These are phyloP conservation scores for Drosophila subsilvestris DNA, from an alignment of 2,888 invertebrate species.

Conservation along the genomic window DNA sequence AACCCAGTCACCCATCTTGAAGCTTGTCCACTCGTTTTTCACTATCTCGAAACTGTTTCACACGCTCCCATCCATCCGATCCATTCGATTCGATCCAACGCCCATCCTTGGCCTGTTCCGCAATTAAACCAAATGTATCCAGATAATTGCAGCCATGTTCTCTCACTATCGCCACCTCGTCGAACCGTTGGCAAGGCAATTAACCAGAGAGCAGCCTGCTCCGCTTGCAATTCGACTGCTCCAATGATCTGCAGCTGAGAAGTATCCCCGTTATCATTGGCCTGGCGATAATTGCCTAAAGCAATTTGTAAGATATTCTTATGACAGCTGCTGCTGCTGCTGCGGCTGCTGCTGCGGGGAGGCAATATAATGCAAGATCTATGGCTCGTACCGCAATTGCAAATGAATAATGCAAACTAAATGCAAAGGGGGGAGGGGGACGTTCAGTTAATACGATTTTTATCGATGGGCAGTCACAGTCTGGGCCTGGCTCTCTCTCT, in stretches of 20 bases:
- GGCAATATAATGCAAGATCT: slow-evolving; percentile 69
- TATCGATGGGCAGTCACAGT: slow-evolving; percentile 35
- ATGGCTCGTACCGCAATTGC: slow-evolving; percentile 59
- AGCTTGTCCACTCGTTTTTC: slow-evolving; percentile 5
- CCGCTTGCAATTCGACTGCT: slow-evolving; percentile 25
- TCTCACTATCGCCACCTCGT: slow-evolving; percentile 41
- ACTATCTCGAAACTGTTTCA: slow-evolving; percentile 20
- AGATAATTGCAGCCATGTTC: slow-evolving; percentile 57
- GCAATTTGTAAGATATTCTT: slow-evolving; percentile 68
- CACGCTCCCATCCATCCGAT: slow-evolving; percentile 21
- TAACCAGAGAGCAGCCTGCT: slow-evolving; percentile 36
- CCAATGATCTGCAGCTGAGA: slow-evolving; percentile 26
- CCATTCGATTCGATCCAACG: neutral
- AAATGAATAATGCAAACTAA: slow-evolving; percentile 63
- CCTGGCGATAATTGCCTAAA: slow-evolving; percentile 66
- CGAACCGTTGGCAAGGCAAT: slow-evolving; percentile 14
- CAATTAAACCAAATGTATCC: slow-evolving; percentile 61
- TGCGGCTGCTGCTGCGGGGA: slow-evolving; percentile 18
- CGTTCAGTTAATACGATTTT: slow-evolving; percentile 66
- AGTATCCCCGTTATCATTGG: slow-evolving; percentile 56
- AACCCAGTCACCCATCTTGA: neutral
- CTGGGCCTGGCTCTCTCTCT: neutral
- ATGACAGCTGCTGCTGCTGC: slow-evolving; percentile 35
- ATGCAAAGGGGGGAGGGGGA: slow-evolving; percentile 47
- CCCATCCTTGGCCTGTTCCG: slow-evolving; percentile 17